Evolutionary conservation across 2,888 invertebrate species (phyloP), one percentile per base, ranked within the genome.

Genomic region (Philereme vetulata): DNA sequence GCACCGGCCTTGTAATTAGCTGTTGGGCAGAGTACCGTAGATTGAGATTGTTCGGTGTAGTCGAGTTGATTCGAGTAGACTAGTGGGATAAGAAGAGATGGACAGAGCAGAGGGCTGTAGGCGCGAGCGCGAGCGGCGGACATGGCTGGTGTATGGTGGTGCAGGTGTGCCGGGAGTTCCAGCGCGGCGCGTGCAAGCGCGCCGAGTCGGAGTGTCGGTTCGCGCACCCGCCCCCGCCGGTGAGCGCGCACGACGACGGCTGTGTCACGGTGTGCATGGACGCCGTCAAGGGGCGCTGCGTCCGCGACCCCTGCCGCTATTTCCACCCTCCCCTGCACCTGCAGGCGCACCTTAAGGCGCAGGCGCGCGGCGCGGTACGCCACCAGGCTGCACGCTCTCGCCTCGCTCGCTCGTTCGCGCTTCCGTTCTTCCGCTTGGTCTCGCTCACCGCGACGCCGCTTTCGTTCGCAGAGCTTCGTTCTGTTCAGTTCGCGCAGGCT

Each of bases 301-400:
- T 97, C 95, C 97, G 98, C 95, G 98, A 98, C 95, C 97, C 97
- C 95, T 98, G 98, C 97, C 97, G 98, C 96, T 98, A 98, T 97
- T 98, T 98, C 96, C 98, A 98, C 96, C 98, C 98, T 95, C 98
- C 98, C 95, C 96, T 98, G 96, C 98, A 98, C 97, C 98, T 98
- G 95, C 97, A 97, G 96, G 97, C 97, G 96, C 97, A 97, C 96
- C 97, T 98, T 96, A 97, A 97, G 97, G 97, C 97, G 95, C 98
- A 98, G 96, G 96, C 96, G 95, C 96, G 96, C 96, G 95, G 95
- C 95, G 95, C 95, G 95, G 96, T 96, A 96, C 95, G 96, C 95
- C 94, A 94, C 93, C 93, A 86, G 88, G 88, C 90, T 93, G 93
- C 93, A 94, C 90, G 88, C 89, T 88, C 90, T 89, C 86, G 89